Evolutionary conservation across 2,888 invertebrate genomes (phyloP), one percentile per base, ranked within the genome.

Genomic region (Alloplasta piceator): DNA sequence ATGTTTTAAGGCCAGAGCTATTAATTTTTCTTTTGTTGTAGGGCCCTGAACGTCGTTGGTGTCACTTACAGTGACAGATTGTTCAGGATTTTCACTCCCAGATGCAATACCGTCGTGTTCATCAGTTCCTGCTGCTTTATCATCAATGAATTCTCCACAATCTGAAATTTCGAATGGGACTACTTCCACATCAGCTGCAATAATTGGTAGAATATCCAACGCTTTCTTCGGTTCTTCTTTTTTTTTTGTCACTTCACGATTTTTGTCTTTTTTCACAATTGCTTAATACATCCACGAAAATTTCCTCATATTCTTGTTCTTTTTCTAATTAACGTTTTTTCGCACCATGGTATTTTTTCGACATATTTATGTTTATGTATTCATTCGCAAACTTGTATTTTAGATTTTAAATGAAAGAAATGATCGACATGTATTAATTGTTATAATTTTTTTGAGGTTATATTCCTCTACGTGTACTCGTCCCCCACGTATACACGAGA

Each of bases 171-270:
- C n/a, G n/a, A n/a, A n/a, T n/a, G n/a, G n/a, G n/a, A n/a, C n/a
- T 38, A 58, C 58, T 58, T 9, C 38, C 58, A 58, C 58, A 58
- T 58, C 39, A 58, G 58, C 58, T 39, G 58, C 38, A 39, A 58
- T 10, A 58, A 58, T 58, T 58, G 38, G 58, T 58, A 38, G 58
- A 10, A 38, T 58, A 58, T 58, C 0, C n/a, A 39, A 58, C 58
- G 58, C 39, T 58, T 36, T n/a, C 39, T 38, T 39, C 38, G 39
- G 39, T 38, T 58, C 58, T 36, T 39, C 58, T 39, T 58, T 58
- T 38, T 38, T 58, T 58, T 38, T 58, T 58, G 58, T 58, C 58
- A 58, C 39, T n/a, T n/a, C 58, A 58, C n/a, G n/a, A 58, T 58
- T 58, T 58, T 58, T 58, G 58, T 58, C 58, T 9, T 58, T 58